Conservation (phyloP, 2,797 vertebrate genomes). For the Siniperca obscura region DNA sequence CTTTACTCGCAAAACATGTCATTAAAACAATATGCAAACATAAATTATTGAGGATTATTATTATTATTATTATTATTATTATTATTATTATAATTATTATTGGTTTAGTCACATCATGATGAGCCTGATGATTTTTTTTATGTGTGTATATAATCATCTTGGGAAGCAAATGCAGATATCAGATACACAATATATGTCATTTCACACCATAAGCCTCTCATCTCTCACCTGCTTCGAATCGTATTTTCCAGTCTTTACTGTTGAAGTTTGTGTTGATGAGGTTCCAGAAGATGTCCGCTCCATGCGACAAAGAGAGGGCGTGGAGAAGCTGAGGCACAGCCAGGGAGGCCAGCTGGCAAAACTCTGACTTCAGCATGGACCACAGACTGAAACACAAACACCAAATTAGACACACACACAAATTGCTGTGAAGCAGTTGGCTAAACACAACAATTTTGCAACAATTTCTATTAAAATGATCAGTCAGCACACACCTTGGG, state of each 20-base stretch:
- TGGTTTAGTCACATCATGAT: not conserved
- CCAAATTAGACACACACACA: constrained; percentile 8
- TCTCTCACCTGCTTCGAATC: constrained; percentile 96
- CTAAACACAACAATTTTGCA: not conserved
- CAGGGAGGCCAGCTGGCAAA: constrained; percentile 97
- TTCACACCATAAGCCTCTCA: not conserved
- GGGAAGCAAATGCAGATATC: not conserved
- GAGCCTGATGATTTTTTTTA: not conserved
- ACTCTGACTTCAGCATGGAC: constrained; percentile 97
- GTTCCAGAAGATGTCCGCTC: constrained; percentile 99
- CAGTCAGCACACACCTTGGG: constrained; percentile 86
- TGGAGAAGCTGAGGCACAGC: constrained; percentile 97
- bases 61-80: too few species aligned
- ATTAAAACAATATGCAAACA: not conserved
- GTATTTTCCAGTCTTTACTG: constrained; percentile 98
- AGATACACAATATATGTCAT: not conserved
- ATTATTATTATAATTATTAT: too few species aligned
- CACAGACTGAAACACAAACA: constrained; percentile 88
- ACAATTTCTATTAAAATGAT: not conserved
- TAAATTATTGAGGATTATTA: not conserved
- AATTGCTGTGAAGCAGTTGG: not conserved
- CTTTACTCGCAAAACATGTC: not conserved
- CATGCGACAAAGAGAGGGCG: constrained; percentile 93
- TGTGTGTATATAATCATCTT: not conserved
- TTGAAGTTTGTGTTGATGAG: constrained; percentile 97